Conservation (phyloP, 2,888 invertebrate species). For the Bombylius discolor region DNA sequence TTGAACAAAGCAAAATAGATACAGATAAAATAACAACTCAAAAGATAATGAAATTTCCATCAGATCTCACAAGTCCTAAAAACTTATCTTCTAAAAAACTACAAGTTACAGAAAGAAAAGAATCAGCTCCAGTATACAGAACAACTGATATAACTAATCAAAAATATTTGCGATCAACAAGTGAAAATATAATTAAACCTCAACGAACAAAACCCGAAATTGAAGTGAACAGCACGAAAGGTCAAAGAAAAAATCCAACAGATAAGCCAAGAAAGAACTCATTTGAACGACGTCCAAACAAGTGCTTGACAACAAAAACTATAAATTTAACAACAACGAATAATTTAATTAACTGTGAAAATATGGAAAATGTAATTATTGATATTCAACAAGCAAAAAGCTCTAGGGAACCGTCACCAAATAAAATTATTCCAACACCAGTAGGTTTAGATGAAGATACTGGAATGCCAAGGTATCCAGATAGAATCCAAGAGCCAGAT, state of each 20-base stretch:
- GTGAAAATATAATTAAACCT: constrained; percentile 43
- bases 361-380: constrained; percentile 48
- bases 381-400: constrained; percentile 61
- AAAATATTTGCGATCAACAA: constrained; percentile 43
- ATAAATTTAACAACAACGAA: constrained; percentile 37
- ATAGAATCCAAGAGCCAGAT: constrained; percentile 61
- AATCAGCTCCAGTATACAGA: constrained; percentile 36
- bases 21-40: not conserved
- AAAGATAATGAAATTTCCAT: not conserved
- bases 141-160: constrained; percentile 29
- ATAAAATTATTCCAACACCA: constrained; percentile 54
- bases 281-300: constrained; percentile 28
- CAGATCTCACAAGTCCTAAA: not conserved
- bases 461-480: constrained; percentile 56
- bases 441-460: constrained; percentile 45
- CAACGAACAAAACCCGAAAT: constrained; percentile 20
- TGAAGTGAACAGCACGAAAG: constrained; percentile 14
- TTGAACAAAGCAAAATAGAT: not conserved
- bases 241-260: constrained; percentile 6
- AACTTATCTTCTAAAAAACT: constrained; percentile 21
- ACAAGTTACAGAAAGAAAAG: constrained; percentile 34
- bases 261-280: constrained; percentile 7
- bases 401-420: constrained; percentile 61
- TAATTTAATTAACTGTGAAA: constrained; percentile 41
- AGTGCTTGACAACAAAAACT: constrained; percentile 42